Conservation (phyloP, 2,888 invertebrate genomes). For the Thyatira batis region DNA sequence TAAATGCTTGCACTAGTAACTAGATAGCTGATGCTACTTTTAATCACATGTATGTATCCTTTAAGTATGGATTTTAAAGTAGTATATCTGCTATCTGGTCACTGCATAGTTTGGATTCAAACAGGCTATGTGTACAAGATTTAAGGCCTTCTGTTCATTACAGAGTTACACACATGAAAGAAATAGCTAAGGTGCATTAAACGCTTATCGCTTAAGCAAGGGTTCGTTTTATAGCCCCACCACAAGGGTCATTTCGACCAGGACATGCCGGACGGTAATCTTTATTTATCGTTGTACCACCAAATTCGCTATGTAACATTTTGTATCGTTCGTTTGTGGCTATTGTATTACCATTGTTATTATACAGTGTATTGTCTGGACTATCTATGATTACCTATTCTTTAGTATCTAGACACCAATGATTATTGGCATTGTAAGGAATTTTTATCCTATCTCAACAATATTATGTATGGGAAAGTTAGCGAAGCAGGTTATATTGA, state of each 20-base stretch:
- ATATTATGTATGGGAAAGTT: neutral
- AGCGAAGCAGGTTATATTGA: no score
- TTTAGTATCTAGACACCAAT: neutral
- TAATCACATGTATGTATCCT: no score
- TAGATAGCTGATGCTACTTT: no score
- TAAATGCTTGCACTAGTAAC: no score
- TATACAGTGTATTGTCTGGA: neutral
- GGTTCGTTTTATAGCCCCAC: constrained; percentile 13
- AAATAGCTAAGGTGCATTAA: no score
- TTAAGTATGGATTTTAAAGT: no score
- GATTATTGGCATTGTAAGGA: no score
- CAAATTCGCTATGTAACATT: constrained; percentile 8
- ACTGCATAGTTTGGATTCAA: no score
- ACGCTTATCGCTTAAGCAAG: neutral
- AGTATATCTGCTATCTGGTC: no score
- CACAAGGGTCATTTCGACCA: constrained; percentile 21
- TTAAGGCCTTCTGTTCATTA: no score
- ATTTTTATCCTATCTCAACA: neutral
- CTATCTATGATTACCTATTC: neutral
- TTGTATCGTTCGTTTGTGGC: neutral
- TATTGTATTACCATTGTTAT: constrained; percentile 1
- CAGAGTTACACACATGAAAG: no score
- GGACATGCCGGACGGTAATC: constrained; percentile 27
- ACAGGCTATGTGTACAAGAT: no score
- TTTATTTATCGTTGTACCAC: constrained; percentile 31